phyloP scores from a whole-genome alignment of 2,888 invertebrate genomes.

The Lordiphosa fenestrarum region DNA sequence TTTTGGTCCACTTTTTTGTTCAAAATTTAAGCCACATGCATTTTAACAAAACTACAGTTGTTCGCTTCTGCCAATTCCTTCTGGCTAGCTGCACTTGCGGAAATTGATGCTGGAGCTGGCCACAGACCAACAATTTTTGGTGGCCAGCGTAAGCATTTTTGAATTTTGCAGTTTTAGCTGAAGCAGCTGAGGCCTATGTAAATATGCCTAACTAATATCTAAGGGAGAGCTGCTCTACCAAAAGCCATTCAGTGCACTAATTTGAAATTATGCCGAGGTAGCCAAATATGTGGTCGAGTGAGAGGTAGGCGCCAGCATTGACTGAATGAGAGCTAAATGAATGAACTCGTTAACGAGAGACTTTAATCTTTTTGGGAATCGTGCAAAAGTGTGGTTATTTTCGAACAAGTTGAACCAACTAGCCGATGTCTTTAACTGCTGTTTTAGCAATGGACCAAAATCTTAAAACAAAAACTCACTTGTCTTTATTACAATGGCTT shows the following conservation, averaged over 20 bases:
- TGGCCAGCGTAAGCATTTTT: conserved; percentile 15
- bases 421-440: too few species aligned
- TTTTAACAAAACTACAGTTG: conserved; percentile 8
- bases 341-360: conserved; percentile 4
- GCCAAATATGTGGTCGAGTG: conserved; percentile 6
- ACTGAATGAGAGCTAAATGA: conserved; percentile 8
- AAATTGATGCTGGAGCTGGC: conserved; percentile 3
- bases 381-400: too few species aligned
- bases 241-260: conserved; percentile 68
- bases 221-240: conserved; percentile 20
- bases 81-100: neutral
- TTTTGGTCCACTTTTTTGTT: conserved; percentile 6
- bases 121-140: neutral
- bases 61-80: too few species aligned
- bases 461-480: too few species aligned
- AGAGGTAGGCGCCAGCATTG: neutral
- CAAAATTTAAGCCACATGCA: conserved; percentile 1
- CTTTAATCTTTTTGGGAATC: neutral
- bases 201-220: conserved; percentile 19
- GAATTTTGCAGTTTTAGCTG: conserved; percentile 15
- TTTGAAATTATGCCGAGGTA: conserved; percentile 56
- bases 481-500: too few species aligned
- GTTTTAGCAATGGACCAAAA: too few species aligned
- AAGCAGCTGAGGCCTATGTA: conserved; percentile 18
- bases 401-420: too few species aligned